Percentiles rank a stretch among this genome's conserved stretches.
Evolutionary conservation across 2,888 invertebrate genomes (phyloP).

Genomic region (Tenthredo livida): DNA sequence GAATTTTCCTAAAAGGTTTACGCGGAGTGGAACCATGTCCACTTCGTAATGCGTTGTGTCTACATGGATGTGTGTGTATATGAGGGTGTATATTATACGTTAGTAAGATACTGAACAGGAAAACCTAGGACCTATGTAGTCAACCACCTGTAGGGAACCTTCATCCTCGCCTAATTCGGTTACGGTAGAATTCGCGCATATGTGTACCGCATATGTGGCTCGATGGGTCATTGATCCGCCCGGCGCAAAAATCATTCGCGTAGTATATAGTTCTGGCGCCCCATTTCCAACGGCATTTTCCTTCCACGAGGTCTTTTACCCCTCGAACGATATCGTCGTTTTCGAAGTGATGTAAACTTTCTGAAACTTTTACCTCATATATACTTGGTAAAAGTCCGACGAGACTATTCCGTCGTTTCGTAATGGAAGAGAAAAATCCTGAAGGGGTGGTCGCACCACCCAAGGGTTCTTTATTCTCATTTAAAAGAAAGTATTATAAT

Average conservation of each 20-base stretch:
- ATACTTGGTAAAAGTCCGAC: neutral
- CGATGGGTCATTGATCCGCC: slow-evolving; percentile 20
- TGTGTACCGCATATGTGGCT: neutral
- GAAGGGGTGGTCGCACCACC: neutral
- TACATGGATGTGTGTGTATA: neutral
- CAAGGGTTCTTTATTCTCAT: neutral
- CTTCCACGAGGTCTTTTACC: slow-evolving; percentile 8
- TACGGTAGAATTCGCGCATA: slow-evolving; percentile 24
- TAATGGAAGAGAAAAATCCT: neutral
- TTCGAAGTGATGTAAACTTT: neutral
- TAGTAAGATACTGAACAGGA: neutral
- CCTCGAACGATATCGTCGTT: neutral
- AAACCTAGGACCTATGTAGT: neutral
- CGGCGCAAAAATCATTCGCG: neutral
- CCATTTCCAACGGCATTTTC: neutral
- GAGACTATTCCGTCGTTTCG: neutral
- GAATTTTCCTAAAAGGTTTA: neutral
- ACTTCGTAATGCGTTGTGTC: neutral
- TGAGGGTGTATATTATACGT: neutral
- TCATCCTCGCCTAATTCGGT: slow-evolving; percentile 29
- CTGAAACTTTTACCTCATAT: neutral
- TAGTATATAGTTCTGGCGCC: neutral
- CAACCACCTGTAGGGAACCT: slow-evolving; percentile 47
- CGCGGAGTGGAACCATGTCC: neutral
- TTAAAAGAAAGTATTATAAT: neutral